Evolutionary conservation across 1,140 invertebrate species (phyloP), one percentile per base, ranked within the genome.

Genomic region (Nymphalis io): DNA sequence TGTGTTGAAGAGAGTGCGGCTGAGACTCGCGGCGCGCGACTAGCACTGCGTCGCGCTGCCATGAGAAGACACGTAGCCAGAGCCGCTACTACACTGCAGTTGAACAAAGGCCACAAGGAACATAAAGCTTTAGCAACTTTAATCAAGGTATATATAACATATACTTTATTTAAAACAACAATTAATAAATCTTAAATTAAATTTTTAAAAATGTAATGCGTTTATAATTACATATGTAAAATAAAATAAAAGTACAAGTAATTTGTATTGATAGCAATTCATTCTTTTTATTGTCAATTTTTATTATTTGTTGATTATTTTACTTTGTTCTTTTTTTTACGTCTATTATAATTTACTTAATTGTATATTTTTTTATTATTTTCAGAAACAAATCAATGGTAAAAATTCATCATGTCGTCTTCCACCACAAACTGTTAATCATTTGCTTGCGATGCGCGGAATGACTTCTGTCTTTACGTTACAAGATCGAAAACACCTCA

Each of bases 21-120:
- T 16, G 86, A 89, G 38, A 82, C 82, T 8, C 85, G 93, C 21
- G 91, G 93, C 0, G 90, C 92, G 0, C 82, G 93, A 11, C 71
- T 94, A 1, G 92, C 93, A 3, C 80, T 93, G 23, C 80, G 93
- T 2, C 85, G 93, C 0, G 93, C 93, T 0, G 93, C 93, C 27
- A 75, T 94, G 6, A 88, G 93, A n/a, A 73, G 93, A 57, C 91
- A 93, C 46, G 85, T 94, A 1, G 89, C 90, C 11, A 90, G 93
- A 0, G 79, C 84, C 81, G 55, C 91, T 79, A 62, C 91, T 64
- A 70, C 86, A 71, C 66, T 75, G 65, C 86, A 74, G 68, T 88
- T 77, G 74, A 85, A 72, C 68, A 75, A 61, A 76, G 85, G 76
- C 80, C 75, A 83, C 65, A 78, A 73, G 21, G 67, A 82, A 20